phyloP scores from a whole-genome alignment of 2,113 vertebrate species.

The Vicugna pacos region DNA sequence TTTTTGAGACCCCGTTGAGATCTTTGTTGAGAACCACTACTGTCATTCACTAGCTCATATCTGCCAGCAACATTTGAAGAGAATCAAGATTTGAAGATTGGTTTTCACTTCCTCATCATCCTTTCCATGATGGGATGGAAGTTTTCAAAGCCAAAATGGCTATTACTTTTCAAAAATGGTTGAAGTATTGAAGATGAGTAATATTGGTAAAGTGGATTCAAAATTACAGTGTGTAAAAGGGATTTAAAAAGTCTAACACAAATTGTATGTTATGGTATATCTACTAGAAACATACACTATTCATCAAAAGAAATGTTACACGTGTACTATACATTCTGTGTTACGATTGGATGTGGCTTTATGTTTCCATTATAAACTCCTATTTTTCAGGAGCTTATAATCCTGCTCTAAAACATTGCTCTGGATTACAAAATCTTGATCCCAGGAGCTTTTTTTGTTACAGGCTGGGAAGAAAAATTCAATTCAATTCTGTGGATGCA shows the following conservation, averaged over 20 bases:
- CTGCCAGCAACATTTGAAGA: constrained; percentile 83
- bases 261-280: constrained; percentile 63
- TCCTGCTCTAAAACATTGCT: constrained; percentile 82
- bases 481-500: constrained; percentile 84
- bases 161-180: constrained; percentile 68
- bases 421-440: constrained; percentile 80
- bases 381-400: constrained; percentile 84
- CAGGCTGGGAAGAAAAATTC: constrained; percentile 74
- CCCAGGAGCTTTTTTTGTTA: constrained; percentile 80
- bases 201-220: constrained; percentile 80
- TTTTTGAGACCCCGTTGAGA: constrained; percentile 62
- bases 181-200: constrained; percentile 72
- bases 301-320: constrained; percentile 73
- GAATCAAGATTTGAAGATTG: constrained; percentile 82
- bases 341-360: constrained; percentile 80
- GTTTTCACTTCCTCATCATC: constrained; percentile 71
- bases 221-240: constrained; percentile 75
- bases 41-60: constrained; percentile 72
- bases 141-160: constrained; percentile 58
- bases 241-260: constrained; percentile 69
- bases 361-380: constrained; percentile 82
- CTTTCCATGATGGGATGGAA: constrained; percentile 60
- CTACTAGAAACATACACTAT: constrained; percentile 68
- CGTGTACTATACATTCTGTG: constrained; percentile 79
- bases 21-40: constrained; percentile 85